Conservation (phyloP, 2,888 invertebrate species). For the Callyntrura sp. region DNA sequence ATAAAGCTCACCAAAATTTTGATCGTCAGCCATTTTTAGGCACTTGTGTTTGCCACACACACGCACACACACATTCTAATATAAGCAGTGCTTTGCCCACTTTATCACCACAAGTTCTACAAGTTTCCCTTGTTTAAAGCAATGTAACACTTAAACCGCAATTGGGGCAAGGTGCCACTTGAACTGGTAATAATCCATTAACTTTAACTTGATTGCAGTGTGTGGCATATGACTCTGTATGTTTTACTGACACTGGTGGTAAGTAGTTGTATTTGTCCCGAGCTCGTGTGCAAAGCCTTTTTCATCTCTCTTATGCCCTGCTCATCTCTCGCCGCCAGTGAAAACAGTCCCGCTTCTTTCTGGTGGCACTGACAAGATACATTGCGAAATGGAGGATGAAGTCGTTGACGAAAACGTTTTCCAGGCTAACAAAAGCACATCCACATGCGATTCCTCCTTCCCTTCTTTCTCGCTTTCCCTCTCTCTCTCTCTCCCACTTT, state of each 20-base stretch:
- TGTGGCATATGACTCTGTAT: constrained; percentile 49
- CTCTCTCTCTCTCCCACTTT: constrained; percentile 11
- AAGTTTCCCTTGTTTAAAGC: not conserved
- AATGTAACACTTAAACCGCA: constrained; percentile 28
- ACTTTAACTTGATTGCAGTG: constrained; percentile 50
- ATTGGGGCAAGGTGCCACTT: constrained; percentile 35
- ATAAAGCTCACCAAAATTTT: not conserved
- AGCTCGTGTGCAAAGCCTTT: not conserved
- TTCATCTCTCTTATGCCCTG: constrained; percentile 41
- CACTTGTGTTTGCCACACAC: not conserved
- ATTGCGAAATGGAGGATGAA: not conserved
- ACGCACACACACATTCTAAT: not conserved
- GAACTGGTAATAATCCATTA: constrained; percentile 61
- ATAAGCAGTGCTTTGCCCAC: not conserved
- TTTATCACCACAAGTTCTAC: not conserved
- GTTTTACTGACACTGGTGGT: not conserved
- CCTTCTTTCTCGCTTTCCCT: not conserved
- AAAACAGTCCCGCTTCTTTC: constrained; percentile 9
- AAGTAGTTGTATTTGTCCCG: not conserved
- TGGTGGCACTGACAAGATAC: not conserved
- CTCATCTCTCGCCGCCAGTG: not conserved
- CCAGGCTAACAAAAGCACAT: constrained; percentile 44
- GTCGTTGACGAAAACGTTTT: constrained; percentile 57
- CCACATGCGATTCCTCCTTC: not conserved
- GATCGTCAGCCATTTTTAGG: not conserved